Base-by-base conservation (phyloP, 2,888 invertebrate species). In the Drosophila mulleri region DNA sequence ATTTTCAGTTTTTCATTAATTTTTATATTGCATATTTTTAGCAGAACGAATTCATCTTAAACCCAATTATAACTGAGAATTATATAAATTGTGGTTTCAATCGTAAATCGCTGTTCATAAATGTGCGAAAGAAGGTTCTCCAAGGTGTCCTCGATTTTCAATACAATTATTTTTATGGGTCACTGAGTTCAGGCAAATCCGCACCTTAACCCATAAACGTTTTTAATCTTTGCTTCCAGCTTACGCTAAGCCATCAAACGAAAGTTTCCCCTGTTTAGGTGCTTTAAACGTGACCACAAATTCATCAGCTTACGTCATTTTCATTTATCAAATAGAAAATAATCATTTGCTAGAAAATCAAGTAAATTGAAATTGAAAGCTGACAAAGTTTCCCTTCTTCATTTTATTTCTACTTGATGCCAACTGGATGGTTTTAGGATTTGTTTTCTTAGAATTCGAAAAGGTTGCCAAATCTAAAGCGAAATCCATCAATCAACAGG, bases 91-190 rank as follows among this genome's bases (percentile, higher is more conserved):
- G 11, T 6, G 12, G 7, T 1, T 50, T 12, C 32, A 7, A 50
- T 18, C n/a, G 7, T 0, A 32, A 14, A 50, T 11, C 32, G 20
- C 18, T 32, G 32, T 14, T 20, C 32, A 52, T 7, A 20, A 14
- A 52, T 20, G 35, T 14, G 18, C 7, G 14, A 37, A 37, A 23
- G 37, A 52, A 50, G 37, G 52, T 37, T 52, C 16, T 5, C 20
- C 29, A 29, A 29, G 29, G 8, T 8, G 7, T 9, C 48, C n/a
- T 11, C 23, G n/a, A 48, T 11, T 29, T 29, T 18, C n/a, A 32
- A 32, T 32, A 50, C 48, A 48, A 48, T 48, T 48, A 29, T n/a
- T 48, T 50, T 50, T 50, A 35, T 14, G 20, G 50, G 14, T 35
- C 18, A 50, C 32, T 50, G 50, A 35, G n/a, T 12, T 35, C 32